Conservation (phyloP, 2,113 vertebrate genomes). For the Onychostoma macrolepis region DNA sequence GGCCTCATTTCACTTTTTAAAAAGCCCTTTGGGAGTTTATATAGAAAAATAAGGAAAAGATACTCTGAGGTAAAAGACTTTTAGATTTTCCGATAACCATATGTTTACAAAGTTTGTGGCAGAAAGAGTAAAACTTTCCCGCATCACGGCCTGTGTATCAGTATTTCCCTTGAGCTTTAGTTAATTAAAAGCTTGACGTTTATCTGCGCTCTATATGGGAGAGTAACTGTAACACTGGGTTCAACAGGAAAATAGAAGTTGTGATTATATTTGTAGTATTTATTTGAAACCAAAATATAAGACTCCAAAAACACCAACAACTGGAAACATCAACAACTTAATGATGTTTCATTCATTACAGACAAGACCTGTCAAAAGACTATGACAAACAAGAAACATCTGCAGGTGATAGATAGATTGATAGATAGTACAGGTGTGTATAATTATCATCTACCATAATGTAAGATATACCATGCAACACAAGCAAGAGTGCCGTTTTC, state of each 20-base stretch:
- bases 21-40: neutral
- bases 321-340: neutral
- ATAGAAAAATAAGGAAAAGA: neutral
- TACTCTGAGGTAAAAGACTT: neutral
- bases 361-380: neutral
- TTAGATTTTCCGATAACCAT: neutral
- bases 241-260: constrained; percentile 5
- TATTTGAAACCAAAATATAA: neutral
- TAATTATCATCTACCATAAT: too few relatives aligned
- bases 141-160: neutral
- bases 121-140: neutral
- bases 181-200: constrained; percentile 43
- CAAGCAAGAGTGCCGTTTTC: too few relatives aligned
- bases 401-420: neutral
- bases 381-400: neutral
- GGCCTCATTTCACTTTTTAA: neutral
- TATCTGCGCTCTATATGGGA: constrained; percentile 15
- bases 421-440: too few relatives aligned
- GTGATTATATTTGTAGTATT: neutral
- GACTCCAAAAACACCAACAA: neutral
- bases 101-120: neutral
- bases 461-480: too few relatives aligned
- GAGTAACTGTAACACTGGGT: constrained; percentile 31
- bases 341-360: neutral
- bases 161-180: constrained; percentile 16